A percentile compares a stretch with the other conserved stretches of the same genome.
Conservation (phyloP, 2,888 invertebrate species). For the Harpalus rufipes region DNA sequence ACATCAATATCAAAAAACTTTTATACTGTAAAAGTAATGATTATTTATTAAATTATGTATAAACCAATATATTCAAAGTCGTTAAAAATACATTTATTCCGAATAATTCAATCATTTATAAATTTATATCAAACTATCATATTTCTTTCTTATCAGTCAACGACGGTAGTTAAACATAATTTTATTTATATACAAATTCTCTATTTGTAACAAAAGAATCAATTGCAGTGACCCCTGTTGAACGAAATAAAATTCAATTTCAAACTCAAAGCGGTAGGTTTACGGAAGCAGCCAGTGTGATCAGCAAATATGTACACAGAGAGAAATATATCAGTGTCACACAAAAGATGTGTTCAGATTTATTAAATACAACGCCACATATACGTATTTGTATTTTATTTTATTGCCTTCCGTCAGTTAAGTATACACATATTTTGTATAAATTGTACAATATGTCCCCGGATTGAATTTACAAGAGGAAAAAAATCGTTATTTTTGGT, state of each 20-base stretch:
- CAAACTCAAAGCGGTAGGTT: neutral
- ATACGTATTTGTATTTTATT: neutral
- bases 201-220: neutral
- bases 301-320: slow-evolving; percentile 24
- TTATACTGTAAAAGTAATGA: neutral
- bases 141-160: neutral
- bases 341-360: neutral
- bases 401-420: no score
- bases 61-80: neutral
- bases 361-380: neutral
- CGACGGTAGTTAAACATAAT: neutral
- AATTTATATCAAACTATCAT: neutral
- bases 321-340: neutral
- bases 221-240: slow-evolving; percentile 15
- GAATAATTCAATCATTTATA: neutral
- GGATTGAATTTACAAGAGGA: no score
- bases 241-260: slow-evolving; percentile 33
- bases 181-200: neutral
- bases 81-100: neutral
- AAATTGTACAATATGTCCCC: no score
- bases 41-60: neutral
- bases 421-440: no score
- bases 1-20: no score
- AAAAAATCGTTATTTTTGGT: no score
- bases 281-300: slow-evolving; percentile 6